These are phyloP conservation scores for Excalfactoria chinensis DNA, from an alignment of 2,113 vertebrate species.

Conservation along the genomic window DNA sequence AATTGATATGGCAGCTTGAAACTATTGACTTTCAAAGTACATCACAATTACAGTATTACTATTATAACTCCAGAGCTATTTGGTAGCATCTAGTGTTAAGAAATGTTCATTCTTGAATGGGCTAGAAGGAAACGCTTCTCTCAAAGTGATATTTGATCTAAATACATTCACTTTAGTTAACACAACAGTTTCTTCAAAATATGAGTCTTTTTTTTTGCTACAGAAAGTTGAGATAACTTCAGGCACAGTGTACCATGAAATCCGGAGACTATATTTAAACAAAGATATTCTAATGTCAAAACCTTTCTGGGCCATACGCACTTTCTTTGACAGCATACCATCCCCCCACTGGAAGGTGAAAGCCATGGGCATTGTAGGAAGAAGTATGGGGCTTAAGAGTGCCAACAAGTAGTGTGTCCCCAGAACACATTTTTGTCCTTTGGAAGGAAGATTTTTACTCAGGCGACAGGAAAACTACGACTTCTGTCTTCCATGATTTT, in stretches of 20 bases:
- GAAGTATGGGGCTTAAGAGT: background rate
- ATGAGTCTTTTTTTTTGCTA: background rate
- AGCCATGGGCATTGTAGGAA: background rate
- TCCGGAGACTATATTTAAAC: background rate
- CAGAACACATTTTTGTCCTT: background rate
- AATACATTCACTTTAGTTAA: background rate
- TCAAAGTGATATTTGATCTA: background rate
- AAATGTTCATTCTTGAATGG: background rate
- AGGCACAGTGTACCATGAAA: background rate
- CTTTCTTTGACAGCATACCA: background rate
- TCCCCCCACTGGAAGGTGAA: background rate
- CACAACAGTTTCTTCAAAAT: background rate
- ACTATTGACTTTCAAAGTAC: background rate
- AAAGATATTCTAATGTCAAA: background rate
- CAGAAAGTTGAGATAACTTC: background rate
- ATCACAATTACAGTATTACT: background rate
- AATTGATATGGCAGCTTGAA: background rate
- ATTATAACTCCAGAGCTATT: background rate
- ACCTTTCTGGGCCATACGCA: background rate
- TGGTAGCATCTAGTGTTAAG: background rate
- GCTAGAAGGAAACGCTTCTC: background rate
- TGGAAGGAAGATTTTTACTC: background rate
- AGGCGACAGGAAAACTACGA: background rate
- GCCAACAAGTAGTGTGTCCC: background rate
- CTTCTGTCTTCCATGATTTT: background rate